phyloP scores from a whole-genome alignment of 2,888 invertebrate genomes.

The Oxystoma pomonae region DNA sequence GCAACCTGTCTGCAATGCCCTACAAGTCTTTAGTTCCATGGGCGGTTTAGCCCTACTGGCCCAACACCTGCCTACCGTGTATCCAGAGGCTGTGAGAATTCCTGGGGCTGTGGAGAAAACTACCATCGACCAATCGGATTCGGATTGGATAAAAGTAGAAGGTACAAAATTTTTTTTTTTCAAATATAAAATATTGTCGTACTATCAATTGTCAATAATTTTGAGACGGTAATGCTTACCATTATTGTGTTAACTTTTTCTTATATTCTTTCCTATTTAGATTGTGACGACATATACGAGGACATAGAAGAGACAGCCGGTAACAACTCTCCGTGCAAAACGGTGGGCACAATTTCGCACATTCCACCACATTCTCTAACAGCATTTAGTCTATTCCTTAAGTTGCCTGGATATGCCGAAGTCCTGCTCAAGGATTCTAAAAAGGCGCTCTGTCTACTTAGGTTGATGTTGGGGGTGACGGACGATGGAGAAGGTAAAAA shows the following conservation, averaged over 20 bases:
- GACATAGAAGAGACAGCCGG: constrained; percentile 56
- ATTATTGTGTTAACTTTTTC: no score
- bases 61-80: constrained; percentile 82
- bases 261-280: constrained; percentile 32
- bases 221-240: no score
- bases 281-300: constrained; percentile 60
- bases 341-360: constrained; percentile 53
- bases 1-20: constrained; percentile 52
- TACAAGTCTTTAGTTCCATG: constrained; percentile 83
- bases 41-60: constrained; percentile 88
- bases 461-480: constrained; percentile 84
- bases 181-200: not conserved
- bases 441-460: constrained; percentile 79
- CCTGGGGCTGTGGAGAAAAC: constrained; percentile 51
- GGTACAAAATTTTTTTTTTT: no score
- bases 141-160: constrained; percentile 51
- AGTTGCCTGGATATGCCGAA: constrained; percentile 88
- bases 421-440: constrained; percentile 79
- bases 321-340: constrained; percentile 51
- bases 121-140: constrained; percentile 50
- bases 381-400: constrained; percentile 83
- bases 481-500: constrained; percentile 82
- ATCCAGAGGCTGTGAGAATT: constrained; percentile 66
- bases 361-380: constrained; percentile 89
- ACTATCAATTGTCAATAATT: not conserved